phyloP scores from a whole-genome alignment of 2,113 vertebrate species.

The Callocephalon fimbriatum region DNA sequence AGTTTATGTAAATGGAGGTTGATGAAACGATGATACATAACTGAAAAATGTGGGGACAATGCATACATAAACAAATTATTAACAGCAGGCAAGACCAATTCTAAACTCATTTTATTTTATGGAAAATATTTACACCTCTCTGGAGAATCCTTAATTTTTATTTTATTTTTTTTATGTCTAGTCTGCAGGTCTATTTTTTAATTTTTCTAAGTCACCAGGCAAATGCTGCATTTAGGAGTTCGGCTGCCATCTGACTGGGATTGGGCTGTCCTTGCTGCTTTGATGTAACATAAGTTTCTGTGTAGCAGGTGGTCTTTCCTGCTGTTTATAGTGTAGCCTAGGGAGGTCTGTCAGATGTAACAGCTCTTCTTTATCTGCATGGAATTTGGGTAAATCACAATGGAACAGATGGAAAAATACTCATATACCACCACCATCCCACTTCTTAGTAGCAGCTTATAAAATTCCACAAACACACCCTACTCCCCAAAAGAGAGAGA shows the following conservation, averaged over 20 bases:
- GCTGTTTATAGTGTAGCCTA: constrained; percentile 69
- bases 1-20: background rate
- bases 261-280: constrained; percentile 30
- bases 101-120: background rate
- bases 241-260: constrained; percentile 54
- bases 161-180: background rate
- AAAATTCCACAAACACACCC: background rate
- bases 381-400: constrained; percentile 75
- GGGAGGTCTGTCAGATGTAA: constrained; percentile 74
- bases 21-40: background rate
- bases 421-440: constrained; percentile 15
- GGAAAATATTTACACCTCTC: background rate
- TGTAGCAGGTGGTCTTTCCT: constrained; percentile 78
- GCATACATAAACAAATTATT: background rate
- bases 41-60: background rate
- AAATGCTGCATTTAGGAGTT: constrained; percentile 17
- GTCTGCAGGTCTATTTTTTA: background rate
- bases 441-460: constrained; percentile 51
- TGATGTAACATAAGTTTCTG: constrained; percentile 72
- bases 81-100: background rate
- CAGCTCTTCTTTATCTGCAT: constrained; percentile 73
- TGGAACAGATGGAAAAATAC: constrained; percentile 75
- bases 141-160: background rate
- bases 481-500: background rate
- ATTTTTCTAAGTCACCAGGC: background rate